Base-by-base conservation (phyloP, 2,888 invertebrate species). In the Macropis europaea region DNA sequence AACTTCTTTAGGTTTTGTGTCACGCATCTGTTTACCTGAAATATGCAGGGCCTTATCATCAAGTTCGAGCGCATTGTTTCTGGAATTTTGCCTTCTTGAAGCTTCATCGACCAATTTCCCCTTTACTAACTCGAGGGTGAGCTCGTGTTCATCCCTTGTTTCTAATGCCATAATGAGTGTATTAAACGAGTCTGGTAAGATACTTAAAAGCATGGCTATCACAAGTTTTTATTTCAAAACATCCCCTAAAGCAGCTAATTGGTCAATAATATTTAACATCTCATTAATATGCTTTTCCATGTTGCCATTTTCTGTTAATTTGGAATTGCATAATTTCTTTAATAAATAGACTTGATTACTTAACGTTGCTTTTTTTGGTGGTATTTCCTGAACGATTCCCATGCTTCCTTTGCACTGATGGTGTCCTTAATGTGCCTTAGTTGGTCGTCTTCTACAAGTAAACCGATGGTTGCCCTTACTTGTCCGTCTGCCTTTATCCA, bases 281-380 rank as follows among this genome's bases (percentile, higher is more conserved):
- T 34, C 34, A 32, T 32, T 19, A 11, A 61, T 11, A 13, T 61
- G 42, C 2, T 15, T 30, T 7, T 52, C 52, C 34, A 61, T 52
- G 11, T 42, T 15, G 13, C 52, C 42, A 15, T n/a, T 2, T 11
- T 61, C 52, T 0, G 13, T 2, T 9, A 50, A 22, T 7, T 15
- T 50, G 9, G 11, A 7, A 22, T 17, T 42, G 3, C 28, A 28
- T 1, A 60, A 5, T 13, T 26, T 40, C 15, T 19, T 73, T 5
- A 66, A 22, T 19, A 56, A 17, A 30, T 30, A 45, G 1, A 62
- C 53, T 11, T 53, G 43, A 13, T 40, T 66, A 3, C 22, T 42
- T 24, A 64, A 38, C 0, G 64, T 22, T 3, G 57, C 30, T 13
- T 64, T n/a, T n/a, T 64, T 40, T 64, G 47, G 2, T 64, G 48